These are phyloP conservation scores for Magallana nippona DNA, from an alignment of 2,888 invertebrate species.

Conservation along the genomic window DNA sequence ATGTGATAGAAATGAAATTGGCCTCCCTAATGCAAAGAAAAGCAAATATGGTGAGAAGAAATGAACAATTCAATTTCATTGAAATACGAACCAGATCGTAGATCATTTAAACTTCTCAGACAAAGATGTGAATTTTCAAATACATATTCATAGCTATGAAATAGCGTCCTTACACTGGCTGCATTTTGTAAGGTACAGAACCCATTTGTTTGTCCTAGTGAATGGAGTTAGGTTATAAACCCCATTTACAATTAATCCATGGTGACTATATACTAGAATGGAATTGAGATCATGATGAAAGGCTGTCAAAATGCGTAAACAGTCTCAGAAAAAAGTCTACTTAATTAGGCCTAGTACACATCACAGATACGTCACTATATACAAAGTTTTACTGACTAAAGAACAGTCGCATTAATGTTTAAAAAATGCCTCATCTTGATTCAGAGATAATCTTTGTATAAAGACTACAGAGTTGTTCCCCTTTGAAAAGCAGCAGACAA, in stretches of 20 bases:
- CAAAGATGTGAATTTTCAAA: background rate
- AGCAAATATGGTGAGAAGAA: constrained; percentile 2
- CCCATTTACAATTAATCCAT: no score
- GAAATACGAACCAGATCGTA: background rate
- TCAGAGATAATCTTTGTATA: no score
- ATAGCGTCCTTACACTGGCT: background rate
- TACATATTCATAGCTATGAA: background rate
- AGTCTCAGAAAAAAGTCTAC: no score
- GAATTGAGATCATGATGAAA: background rate
- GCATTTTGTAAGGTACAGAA: background rate
- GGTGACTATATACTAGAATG: background rate
- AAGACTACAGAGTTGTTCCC: constrained; percentile 12
- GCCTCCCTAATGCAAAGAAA: background rate
- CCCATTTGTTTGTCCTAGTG: background rate
- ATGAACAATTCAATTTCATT: constrained; percentile 7
- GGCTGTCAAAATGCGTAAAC: background rate
- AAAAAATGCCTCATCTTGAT: no score
- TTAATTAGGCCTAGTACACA: no score
- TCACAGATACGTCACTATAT: no score
- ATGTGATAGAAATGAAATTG: background rate
- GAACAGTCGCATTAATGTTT: no score
- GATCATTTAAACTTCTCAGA: constrained; percentile 27
- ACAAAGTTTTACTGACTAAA: no score
- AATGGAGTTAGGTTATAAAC: no score
- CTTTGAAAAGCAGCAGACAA: background rate